These are phyloP conservation scores for Litocranius walleri DNA, from an alignment of 2,113 vertebrate species.

Conservation along the genomic window DNA sequence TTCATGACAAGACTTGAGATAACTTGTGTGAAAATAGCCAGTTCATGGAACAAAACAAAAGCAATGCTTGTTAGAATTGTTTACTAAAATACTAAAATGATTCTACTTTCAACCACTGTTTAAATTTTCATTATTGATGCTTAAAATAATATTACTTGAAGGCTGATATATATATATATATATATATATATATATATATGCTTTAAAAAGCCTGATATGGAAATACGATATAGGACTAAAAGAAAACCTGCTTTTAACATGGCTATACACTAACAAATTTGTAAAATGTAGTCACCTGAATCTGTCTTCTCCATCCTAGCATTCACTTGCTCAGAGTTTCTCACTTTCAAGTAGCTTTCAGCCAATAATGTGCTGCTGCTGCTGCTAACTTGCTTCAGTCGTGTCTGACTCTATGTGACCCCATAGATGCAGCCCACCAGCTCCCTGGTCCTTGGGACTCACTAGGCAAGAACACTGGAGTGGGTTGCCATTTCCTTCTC, in stretches of 20 bases:
- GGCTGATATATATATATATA: not conserved
- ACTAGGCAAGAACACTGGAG: no score
- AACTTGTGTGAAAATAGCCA: not conserved
- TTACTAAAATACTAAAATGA: not conserved
- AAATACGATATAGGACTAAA: not conserved
- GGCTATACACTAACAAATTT: not conserved
- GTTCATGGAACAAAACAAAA: not conserved
- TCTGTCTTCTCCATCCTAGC: not conserved
- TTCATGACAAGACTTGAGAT: not conserved
- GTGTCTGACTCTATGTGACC: no score
- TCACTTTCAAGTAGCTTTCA: not conserved
- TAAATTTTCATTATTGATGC: not conserved
- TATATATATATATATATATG: no score
- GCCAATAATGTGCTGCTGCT: no score
- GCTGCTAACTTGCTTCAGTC: no score
- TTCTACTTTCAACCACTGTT: not conserved
- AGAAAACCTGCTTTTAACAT: not conserved
- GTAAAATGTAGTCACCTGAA: not conserved
- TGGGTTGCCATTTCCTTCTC: no score
- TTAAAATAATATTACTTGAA: not conserved
- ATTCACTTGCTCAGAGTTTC: not conserved
- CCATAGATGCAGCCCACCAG: no score
- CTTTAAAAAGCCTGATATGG: not conserved
- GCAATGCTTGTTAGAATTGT: not conserved
- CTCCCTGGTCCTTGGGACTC: fast-evolving